Conservation (phyloP, 1,140 invertebrate species). For the Drosophila seguyi region DNA sequence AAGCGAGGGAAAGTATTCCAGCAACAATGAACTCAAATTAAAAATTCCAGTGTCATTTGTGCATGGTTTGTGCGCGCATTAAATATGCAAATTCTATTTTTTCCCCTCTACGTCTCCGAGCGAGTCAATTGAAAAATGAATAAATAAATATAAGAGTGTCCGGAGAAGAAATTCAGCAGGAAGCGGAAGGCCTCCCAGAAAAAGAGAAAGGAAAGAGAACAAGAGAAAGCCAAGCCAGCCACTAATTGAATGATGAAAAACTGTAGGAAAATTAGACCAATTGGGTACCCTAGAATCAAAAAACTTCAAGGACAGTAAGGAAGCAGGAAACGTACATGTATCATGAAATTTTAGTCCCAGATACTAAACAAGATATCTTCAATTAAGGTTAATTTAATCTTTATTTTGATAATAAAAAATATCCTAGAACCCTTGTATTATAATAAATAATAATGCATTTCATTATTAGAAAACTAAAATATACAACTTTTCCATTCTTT, state of each 20-base stretch:
- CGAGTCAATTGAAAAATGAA: slow-evolving; percentile 67
- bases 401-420: too few relatives aligned
- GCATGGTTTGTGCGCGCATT: slow-evolving; percentile 62
- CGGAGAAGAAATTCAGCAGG: slow-evolving; percentile 20
- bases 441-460: too few relatives aligned
- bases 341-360: neutral
- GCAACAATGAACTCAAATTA: slow-evolving; percentile 63
- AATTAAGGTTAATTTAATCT: neutral
- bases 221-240: neutral
- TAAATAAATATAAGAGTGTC: slow-evolving; percentile 64
- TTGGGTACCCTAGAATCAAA: neutral
- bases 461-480: too few relatives aligned
- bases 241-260: slow-evolving; percentile 19
- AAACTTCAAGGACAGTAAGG: too few relatives aligned
- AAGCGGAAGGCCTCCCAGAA: slow-evolving; percentile 31
- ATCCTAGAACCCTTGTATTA: too few relatives aligned
- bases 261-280: neutral
- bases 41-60: slow-evolving; percentile 68
- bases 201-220: slow-evolving; percentile 8
- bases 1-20: slow-evolving; percentile 34
- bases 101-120: slow-evolving; percentile 20
- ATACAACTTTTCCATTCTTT: too few relatives aligned
- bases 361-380: neutral
- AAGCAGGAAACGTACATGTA: neutral
- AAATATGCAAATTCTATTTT: slow-evolving; percentile 70